These are phyloP conservation scores for Moxostoma hubbsi DNA, from an alignment of 2,797 vertebrate genomes.

Conservation along the genomic window DNA sequence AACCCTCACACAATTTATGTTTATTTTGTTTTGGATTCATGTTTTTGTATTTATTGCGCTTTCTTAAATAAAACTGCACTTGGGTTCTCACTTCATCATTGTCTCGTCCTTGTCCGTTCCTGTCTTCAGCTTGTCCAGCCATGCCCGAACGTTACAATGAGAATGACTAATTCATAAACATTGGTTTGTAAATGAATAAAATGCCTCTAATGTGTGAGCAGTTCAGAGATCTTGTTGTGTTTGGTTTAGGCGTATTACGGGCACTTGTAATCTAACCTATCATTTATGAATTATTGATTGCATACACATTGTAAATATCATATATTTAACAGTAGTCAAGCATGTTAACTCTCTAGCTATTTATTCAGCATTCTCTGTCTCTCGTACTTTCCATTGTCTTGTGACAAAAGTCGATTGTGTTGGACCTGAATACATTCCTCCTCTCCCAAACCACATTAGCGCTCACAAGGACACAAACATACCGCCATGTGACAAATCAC, in stretches of 20 bases:
- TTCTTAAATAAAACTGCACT: no score
- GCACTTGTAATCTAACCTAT: background rate
- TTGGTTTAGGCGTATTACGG: background rate
- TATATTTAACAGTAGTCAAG: conserved; percentile 2
- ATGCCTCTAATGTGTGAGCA: no score
- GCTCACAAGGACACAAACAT: conserved; percentile 32
- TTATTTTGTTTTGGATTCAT: no score
- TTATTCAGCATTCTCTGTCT: conserved; percentile 10
- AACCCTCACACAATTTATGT: no score
- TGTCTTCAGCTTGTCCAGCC: no score
- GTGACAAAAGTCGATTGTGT: conserved; percentile 32
- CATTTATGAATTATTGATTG: conserved; percentile 22
- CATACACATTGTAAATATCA: conserved; percentile 21
- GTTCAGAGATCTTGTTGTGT: no score
- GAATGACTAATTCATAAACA: no score
- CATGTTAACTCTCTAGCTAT: conserved; percentile 13
- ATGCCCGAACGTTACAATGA: no score
- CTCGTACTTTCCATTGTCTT: conserved; percentile 3
- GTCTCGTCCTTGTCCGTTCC: no score
- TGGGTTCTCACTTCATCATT: no score
- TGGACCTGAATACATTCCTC: conserved; percentile 18
- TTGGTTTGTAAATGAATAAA: no score
- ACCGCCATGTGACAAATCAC: conserved; percentile 35
- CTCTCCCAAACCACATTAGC: conserved; percentile 24
- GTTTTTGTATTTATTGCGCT: no score